Evolutionary conservation across 2,113 vertebrate genomes (phyloP).

Genomic region (Apteryx mantelli): DNA sequence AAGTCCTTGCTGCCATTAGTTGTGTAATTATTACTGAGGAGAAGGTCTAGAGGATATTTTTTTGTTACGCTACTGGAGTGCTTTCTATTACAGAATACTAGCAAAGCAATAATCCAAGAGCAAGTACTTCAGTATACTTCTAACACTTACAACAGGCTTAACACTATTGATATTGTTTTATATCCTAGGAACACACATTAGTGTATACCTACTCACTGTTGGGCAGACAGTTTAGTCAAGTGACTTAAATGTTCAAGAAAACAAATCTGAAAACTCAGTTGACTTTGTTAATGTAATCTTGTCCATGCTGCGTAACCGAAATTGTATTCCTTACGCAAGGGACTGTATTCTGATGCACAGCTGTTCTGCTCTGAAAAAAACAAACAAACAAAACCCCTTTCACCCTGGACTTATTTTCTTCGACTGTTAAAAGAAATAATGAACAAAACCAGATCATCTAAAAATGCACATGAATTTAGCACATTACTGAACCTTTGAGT

Average conservation of each 20-base stretch:
- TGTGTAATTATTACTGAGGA: conserved; percentile 27
- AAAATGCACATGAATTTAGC: background rate
- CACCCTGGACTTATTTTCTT: conserved; percentile 31
- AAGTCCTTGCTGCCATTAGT: background rate
- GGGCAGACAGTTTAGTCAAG: background rate
- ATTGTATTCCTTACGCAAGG: background rate
- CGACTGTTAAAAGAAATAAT: conserved; percentile 37
- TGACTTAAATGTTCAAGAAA: background rate
- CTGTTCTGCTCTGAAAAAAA: conserved; percentile 50
- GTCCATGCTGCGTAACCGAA: background rate
- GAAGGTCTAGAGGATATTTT: background rate
- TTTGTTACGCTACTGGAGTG: background rate
- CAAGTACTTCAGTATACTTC: background rate
- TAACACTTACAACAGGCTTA: background rate
- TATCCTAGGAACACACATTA: background rate
- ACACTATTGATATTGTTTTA: background rate
- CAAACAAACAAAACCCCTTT: conserved; percentile 6
- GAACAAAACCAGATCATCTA: background rate
- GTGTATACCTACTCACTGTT: background rate
- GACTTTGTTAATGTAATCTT: background rate
- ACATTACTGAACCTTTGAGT: background rate
- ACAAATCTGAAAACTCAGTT: background rate
- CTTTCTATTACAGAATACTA: background rate
- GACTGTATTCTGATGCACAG: background rate
- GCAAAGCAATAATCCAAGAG: background rate